Percentiles rank a stretch among this genome's conserved stretches.
phyloP scores from a whole-genome alignment of 2,888 invertebrate species.

The Plutella xylostella region DNA sequence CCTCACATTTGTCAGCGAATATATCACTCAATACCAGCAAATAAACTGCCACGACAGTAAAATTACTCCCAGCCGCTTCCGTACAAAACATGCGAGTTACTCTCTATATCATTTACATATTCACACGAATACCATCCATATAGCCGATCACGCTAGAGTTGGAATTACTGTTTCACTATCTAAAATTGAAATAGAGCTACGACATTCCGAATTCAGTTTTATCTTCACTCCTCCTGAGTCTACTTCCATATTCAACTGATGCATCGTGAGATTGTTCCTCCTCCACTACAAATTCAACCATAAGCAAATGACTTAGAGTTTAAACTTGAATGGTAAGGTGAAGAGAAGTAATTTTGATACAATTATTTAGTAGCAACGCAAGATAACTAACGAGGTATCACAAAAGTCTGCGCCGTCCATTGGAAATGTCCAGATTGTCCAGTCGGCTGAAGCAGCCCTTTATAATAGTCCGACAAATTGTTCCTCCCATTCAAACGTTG shows the following conservation, averaged over 20 bases:
- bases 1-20: constrained; percentile 48
- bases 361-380: constrained; percentile 55
- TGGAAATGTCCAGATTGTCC: constrained; percentile 51
- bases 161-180: too few species aligned
- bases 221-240: constrained; percentile 1
- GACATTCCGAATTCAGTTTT: constrained; percentile 5
- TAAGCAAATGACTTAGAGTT: not conserved
- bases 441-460: constrained; percentile 32
- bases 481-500: constrained; percentile 49
- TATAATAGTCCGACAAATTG: constrained; percentile 59
- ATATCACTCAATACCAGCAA: constrained; percentile 48
- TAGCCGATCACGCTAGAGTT: too few species aligned
- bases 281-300: not conserved
- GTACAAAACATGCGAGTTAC: constrained; percentile 21
- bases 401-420: constrained; percentile 44
- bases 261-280: not conserved
- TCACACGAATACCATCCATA: too few species aligned
- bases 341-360: constrained; percentile 34
- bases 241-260: constrained; percentile 2
- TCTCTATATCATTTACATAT: not conserved
- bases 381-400: constrained; percentile 63
- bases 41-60: constrained; percentile 47
- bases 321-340: not conserved
- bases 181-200: not conserved
- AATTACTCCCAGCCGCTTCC: constrained; percentile 50